Evolutionary conservation across 2,888 invertebrate genomes (phyloP).

Genomic region (Selenia dentaria): DNA sequence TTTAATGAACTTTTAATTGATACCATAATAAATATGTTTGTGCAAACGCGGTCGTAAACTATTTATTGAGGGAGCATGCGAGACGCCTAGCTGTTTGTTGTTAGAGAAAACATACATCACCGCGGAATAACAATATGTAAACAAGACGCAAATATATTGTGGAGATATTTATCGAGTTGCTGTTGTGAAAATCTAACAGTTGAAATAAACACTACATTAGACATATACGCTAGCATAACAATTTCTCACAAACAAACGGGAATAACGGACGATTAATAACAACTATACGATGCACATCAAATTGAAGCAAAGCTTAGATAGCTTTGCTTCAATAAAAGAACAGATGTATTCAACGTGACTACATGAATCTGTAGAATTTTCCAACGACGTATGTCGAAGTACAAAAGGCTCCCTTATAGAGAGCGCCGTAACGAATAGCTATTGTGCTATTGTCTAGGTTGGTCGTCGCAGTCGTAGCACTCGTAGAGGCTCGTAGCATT

Average conservation of each 20-base stretch:
- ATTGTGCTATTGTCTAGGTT: constrained; percentile 37
- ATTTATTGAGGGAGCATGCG: constrained; percentile 15
- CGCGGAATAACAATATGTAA: constrained; percentile 6
- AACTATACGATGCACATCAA: too few species aligned
- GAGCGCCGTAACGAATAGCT: constrained; percentile 25
- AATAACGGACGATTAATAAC: too few species aligned
- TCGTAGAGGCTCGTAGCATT: constrained; percentile 13
- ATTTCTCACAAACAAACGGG: too few species aligned
- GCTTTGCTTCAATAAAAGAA: background rate
- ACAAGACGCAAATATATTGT: background rate
- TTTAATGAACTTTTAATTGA: constrained; percentile 25
- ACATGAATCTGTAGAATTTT: background rate
- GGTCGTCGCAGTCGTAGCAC: constrained; percentile 18
- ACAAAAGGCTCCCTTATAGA: constrained; percentile 26
- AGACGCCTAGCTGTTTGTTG: constrained; percentile 10
- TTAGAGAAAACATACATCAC: background rate
- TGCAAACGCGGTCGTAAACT: constrained; percentile 20
- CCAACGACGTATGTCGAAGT: constrained; percentile 4
- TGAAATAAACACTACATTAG: background rate
- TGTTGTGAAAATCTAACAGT: background rate
- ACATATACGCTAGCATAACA: too few species aligned
- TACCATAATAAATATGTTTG: constrained; percentile 11
- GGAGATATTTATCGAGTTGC: too few species aligned
- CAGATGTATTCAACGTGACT: background rate
- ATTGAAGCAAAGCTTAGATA: too few species aligned